Conservation (phyloP, 1,140 invertebrate species). For the Paraescarpia echinospica region DNA sequence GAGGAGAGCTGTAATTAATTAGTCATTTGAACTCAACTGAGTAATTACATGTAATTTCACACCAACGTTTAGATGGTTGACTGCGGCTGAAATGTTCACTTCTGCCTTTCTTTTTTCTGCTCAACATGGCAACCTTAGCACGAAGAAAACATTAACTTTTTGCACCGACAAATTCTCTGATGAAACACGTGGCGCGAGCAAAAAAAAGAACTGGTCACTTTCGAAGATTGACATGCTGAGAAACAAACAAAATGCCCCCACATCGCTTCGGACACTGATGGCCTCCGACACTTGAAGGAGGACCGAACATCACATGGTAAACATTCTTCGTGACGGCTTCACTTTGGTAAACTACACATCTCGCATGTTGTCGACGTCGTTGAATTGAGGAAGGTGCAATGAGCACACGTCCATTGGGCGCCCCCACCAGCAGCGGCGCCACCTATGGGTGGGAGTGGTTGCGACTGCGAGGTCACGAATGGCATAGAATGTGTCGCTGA, state of each 20-base stretch:
- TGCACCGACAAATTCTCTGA: neutral
- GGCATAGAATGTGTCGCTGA: slow-evolving; percentile 35
- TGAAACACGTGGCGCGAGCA: neutral
- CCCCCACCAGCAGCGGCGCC: slow-evolving; percentile 25
- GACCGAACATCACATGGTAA: neutral
- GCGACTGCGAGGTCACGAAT: slow-evolving; percentile 45
- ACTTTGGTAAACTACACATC: slow-evolving; percentile 82
- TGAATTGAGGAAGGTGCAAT: slow-evolving; percentile 91
- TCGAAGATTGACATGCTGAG: neutral
- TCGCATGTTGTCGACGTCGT: slow-evolving; percentile 76
- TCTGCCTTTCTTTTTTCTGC: neutral
- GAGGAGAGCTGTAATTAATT: neutral
- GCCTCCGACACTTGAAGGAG: neutral
- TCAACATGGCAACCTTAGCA: neutral
- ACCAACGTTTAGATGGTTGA: neutral
- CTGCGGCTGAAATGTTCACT: neutral
- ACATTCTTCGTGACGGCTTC: neutral
- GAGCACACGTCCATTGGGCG: slow-evolving; percentile 81
- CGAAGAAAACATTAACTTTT: neutral
- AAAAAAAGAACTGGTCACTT: neutral
- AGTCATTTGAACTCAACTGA: neutral
- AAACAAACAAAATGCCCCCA: neutral
- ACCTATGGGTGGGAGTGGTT: slow-evolving; percentile 46
- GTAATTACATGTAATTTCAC: neutral
- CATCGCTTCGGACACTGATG: neutral